These are phyloP conservation scores for Cheilosia scutellata DNA, from an alignment of 2,888 invertebrate species.

Conservation along the genomic window DNA sequence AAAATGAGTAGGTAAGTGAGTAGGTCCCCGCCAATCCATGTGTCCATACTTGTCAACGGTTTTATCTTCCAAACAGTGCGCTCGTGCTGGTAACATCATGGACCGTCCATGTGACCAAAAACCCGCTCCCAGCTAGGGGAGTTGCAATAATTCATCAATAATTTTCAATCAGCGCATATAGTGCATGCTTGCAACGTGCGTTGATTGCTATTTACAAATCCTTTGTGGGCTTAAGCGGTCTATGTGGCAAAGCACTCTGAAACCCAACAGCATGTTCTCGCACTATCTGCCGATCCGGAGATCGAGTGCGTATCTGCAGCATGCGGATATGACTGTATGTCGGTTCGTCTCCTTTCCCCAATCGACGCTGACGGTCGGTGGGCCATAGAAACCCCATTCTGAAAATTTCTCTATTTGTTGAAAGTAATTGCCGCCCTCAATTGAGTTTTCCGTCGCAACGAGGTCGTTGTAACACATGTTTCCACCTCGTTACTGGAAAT, in stretches of 20 bases:
- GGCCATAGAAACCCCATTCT: constrained; percentile 13
- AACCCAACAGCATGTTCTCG: constrained; percentile 37
- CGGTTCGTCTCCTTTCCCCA: constrained; percentile 5
- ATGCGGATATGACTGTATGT: constrained; percentile 28
- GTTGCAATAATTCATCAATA: constrained; percentile 71
- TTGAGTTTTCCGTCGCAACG: constrained; percentile 71
- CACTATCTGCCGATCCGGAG: constrained; percentile 31
- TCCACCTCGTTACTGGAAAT: constrained; percentile 73
- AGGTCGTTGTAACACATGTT: constrained; percentile 73
- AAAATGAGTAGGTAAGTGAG: background rate
- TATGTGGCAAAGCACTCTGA: constrained; percentile 48
- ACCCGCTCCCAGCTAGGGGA: background rate
- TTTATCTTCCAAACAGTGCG: background rate
- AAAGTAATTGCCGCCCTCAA: constrained; percentile 75
- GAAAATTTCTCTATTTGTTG: constrained; percentile 70
- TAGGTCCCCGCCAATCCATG: background rate
- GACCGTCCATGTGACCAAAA: constrained; percentile 18
- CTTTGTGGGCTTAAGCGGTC: constrained; percentile 69
- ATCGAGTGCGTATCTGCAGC: constrained; percentile 21
- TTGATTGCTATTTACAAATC: constrained; percentile 76
- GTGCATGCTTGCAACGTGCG: constrained; percentile 71
- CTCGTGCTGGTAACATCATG: constrained; percentile 1
- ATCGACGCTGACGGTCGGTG: background rate
- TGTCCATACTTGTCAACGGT: constrained; percentile 71
- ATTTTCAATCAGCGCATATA: constrained; percentile 74